Conservation (phyloP, 2,797 vertebrate genomes). For the Acanthis flammea region DNA sequence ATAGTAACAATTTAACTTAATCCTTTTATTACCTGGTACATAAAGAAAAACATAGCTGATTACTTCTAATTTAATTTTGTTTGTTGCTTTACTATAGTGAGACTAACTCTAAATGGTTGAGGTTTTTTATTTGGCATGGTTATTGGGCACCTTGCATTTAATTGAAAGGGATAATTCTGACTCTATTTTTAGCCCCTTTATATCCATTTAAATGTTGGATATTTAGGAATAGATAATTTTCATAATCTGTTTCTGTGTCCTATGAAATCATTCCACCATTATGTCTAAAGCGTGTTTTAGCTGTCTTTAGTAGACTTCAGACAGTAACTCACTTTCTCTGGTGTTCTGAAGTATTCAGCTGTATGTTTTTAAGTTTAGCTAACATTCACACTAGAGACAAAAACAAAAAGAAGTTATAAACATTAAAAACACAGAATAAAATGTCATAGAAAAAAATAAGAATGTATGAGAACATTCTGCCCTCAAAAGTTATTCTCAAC, state of each 20-base stretch:
- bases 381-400: background rate
- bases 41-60: background rate
- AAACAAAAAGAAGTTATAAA: background rate
- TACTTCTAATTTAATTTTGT: background rate
- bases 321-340: background rate
- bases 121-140: background rate
- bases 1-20: background rate
- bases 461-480: background rate
- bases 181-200: background rate
- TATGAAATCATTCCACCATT: background rate
- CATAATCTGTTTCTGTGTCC: background rate
- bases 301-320: background rate
- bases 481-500: background rate
- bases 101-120: background rate
- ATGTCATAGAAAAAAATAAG: background rate
- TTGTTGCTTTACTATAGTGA: background rate
- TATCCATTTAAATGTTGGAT: background rate
- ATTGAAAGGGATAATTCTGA: background rate
- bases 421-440: background rate
- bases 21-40: background rate
- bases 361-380: background rate
- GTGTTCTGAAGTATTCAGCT: background rate
- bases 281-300: background rate
- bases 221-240: background rate
- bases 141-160: background rate